Evolutionary conservation across 2,888 invertebrate species (phyloP).

Genomic region (Leucoptera coffeella): DNA sequence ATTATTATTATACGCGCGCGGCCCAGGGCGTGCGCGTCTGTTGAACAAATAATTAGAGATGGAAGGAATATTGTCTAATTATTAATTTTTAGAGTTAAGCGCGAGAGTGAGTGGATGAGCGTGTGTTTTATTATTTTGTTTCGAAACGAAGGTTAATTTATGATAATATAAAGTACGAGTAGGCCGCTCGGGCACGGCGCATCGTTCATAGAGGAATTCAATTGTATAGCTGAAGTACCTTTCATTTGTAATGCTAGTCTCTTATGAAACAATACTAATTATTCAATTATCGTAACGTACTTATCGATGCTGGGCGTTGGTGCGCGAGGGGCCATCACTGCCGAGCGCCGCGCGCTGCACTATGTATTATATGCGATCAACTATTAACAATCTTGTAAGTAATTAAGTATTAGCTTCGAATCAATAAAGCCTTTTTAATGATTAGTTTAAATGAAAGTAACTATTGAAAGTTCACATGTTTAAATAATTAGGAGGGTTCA

Average conservation of each 20-base stretch:
- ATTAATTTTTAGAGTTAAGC: conserved; percentile 51
- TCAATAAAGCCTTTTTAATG: conserved; percentile 49
- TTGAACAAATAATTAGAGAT: conserved; percentile 53
- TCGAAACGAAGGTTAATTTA: conserved; percentile 15
- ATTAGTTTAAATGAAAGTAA: conserved; percentile 38
- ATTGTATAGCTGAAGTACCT: conserved; percentile 53
- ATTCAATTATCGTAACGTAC: conserved; percentile 54
- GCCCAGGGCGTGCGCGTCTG: conserved; percentile 43
- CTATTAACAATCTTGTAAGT: conserved; percentile 47
- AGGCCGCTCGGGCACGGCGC: no score
- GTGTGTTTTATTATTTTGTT: no score
- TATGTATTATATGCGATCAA: conserved; percentile 7
- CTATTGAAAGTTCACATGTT: conserved; percentile 47
- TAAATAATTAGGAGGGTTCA: conserved; percentile 41
- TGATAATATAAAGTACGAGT: background rate
- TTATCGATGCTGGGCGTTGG: conserved; percentile 34
- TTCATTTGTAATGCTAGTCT: conserved; percentile 55
- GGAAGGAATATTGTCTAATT: conserved; percentile 53
- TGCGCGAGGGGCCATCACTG: background rate
- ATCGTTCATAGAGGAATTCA: no score
- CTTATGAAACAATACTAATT: conserved; percentile 52
- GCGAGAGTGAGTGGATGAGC: conserved; percentile 49
- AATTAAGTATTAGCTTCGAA: conserved; percentile 53
- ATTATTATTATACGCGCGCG: conserved; percentile 34
- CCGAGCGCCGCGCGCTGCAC: conserved; percentile 1